Evolutionary conservation across 2,797 vertebrate genomes (phyloP).

Genomic region (Furcifer pardalis): DNA sequence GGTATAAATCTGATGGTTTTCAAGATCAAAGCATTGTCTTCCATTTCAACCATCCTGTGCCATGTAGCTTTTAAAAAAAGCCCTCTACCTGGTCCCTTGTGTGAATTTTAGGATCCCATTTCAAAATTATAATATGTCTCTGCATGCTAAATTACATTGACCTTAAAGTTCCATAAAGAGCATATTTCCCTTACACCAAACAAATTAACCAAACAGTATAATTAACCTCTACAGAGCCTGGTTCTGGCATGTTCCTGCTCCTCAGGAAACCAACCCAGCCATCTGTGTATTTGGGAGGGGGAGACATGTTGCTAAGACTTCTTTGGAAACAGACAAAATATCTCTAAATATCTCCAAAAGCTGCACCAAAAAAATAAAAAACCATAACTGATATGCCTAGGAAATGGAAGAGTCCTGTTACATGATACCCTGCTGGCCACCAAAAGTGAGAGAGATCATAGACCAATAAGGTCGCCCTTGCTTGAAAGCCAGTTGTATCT

Average conservation of each 20-base stretch:
- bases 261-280: constrained; percentile 71
- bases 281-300: constrained; percentile 22
- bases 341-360: constrained; percentile 2
- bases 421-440: not conserved
- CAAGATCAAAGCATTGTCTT: constrained; percentile 63
- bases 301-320: not conserved
- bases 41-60: constrained; percentile 45
- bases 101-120: constrained; percentile 50
- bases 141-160: constrained; percentile 70
- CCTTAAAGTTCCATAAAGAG: constrained; percentile 64
- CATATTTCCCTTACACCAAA: constrained; percentile 63
- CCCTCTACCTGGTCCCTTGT: not conserved
- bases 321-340: not conserved
- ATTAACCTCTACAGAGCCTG: constrained; percentile 68
- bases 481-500: no score
- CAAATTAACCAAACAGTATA: constrained; percentile 67
- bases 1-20: constrained; percentile 65
- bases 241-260: constrained; percentile 67
- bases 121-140: constrained; percentile 49
- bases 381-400: constrained; percentile 10
- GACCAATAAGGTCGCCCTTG: no score
- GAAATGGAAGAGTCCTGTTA: not conserved
- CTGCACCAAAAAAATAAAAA: constrained; percentile 1
- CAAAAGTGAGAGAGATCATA: no score
- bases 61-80: constrained; percentile 52